Conservation (phyloP, 2,888 invertebrate species). For the Parnassius smintheus region DNA sequence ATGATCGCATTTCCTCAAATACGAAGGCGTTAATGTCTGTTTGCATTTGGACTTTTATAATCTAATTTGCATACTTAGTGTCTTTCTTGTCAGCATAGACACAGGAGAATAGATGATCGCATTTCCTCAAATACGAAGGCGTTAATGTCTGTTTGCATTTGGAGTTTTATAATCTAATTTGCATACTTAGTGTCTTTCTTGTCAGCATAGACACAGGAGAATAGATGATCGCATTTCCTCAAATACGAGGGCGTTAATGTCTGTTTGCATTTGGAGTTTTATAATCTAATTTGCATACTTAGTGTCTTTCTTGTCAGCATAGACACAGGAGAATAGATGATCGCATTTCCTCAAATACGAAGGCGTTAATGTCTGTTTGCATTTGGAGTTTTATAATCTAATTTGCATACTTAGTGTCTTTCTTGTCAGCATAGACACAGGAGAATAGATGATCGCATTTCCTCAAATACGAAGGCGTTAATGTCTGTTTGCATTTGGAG, state of each 20-base stretch:
- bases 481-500: not conserved
- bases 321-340: not conserved
- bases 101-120: not conserved
- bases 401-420: conserved; percentile 14
- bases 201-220: not conserved
- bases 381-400: conserved; percentile 9
- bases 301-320: conserved; percentile 7
- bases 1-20: not conserved
- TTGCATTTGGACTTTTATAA: conserved; percentile 5
- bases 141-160: conserved; percentile 2
- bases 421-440: not conserved
- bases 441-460: not conserved
- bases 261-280: conserved; percentile 3
- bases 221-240: not conserved
- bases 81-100: conserved; percentile 6
- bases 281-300: conserved; percentile 15
- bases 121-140: not conserved
- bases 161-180: conserved; percentile 13
- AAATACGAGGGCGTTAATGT: conserved; percentile 2
- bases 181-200: conserved; percentile 12
- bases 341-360: not conserved
- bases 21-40: conserved; percentile 5
- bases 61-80: conserved; percentile 14
- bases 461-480: conserved; percentile 1
- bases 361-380: conserved; percentile 2